These are phyloP conservation scores for Antheraea mylitta DNA, from an alignment of 1,140 invertebrate species.

Conservation along the genomic window DNA sequence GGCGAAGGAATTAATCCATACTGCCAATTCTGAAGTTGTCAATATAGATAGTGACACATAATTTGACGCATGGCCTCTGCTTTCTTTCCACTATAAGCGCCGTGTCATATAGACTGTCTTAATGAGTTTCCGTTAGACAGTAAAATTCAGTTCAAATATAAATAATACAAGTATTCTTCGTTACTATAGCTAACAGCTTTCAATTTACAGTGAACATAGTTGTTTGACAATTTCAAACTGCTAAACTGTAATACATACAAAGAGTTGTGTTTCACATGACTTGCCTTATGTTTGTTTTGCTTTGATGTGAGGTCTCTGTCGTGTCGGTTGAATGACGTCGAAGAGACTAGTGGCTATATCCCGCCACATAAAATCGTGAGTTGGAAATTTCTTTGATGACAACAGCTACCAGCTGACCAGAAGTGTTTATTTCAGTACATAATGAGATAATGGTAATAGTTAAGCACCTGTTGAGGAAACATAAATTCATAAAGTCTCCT, in stretches of 20 bases:
- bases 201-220: too few species aligned
- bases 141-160: too few species aligned
- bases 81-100: too few species aligned
- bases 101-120: too few species aligned
- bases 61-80: too few species aligned
- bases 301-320: constrained; percentile 5
- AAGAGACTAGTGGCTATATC: background rate
- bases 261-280: constrained; percentile 2
- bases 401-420: background rate
- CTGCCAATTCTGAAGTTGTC: too few species aligned
- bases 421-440: background rate
- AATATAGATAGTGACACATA: too few species aligned
- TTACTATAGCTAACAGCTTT: too few species aligned
- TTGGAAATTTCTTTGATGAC: constrained; percentile 9
- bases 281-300: background rate
- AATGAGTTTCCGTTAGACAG: too few species aligned
- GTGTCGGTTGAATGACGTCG: background rate
- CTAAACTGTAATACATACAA: background rate
- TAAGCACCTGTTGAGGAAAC: constrained; percentile 41
- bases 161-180: too few species aligned
- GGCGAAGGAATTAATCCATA: too few species aligned
- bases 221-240: too few species aligned
- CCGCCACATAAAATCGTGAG: constrained; percentile 14
- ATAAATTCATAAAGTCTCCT: constrained; percentile 22
- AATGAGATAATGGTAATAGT: constrained; percentile 1